Conservation (phyloP, 2,888 invertebrate genomes). For the Polydrusus pterygomalis region DNA sequence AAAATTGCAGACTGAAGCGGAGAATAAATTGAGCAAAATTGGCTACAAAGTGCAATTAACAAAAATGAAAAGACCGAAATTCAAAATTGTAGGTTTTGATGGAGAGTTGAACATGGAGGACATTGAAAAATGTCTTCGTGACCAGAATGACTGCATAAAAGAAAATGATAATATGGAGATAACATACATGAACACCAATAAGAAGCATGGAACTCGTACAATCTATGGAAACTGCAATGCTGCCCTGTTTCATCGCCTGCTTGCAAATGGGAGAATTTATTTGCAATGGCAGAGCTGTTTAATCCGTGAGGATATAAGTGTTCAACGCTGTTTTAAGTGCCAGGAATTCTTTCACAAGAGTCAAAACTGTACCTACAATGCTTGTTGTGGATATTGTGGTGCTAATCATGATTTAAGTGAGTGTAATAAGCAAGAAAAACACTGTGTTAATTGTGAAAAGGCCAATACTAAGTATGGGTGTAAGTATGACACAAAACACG, state of each 20-base stretch:
- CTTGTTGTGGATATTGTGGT: constrained; percentile 24
- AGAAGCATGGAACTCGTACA: constrained; percentile 19
- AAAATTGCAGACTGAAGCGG: constrained; percentile 23
- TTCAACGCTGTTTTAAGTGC: constrained; percentile 30
- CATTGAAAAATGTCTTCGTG: constrained; percentile 17
- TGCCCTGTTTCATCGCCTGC: neutral
- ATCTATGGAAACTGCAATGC: constrained; percentile 23
- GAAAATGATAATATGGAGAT: constrained; percentile 17
- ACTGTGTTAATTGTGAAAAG: constrained; percentile 29
- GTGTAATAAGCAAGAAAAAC: constrained; percentile 18
- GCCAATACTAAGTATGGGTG: constrained; percentile 28
- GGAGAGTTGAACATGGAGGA: constrained; percentile 14
- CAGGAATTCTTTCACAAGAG: constrained; percentile 34
- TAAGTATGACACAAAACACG: constrained; percentile 28
- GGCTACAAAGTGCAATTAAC: constrained; percentile 32
- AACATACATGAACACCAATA: constrained; percentile 24
- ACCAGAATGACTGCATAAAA: constrained; percentile 17
- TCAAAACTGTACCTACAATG: constrained; percentile 17
- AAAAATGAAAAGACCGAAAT: constrained; percentile 35
- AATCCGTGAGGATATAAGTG: constrained; percentile 5
- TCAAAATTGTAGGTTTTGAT: constrained; percentile 39
- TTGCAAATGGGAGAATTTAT: constrained; percentile 3
- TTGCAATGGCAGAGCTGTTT: neutral
- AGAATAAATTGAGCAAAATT: constrained; percentile 11
- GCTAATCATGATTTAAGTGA: constrained; percentile 20